Evolutionary conservation across 2,888 invertebrate species (phyloP), one percentile per base, ranked within the genome.

Genomic region (Esperia sulphurella): DNA sequence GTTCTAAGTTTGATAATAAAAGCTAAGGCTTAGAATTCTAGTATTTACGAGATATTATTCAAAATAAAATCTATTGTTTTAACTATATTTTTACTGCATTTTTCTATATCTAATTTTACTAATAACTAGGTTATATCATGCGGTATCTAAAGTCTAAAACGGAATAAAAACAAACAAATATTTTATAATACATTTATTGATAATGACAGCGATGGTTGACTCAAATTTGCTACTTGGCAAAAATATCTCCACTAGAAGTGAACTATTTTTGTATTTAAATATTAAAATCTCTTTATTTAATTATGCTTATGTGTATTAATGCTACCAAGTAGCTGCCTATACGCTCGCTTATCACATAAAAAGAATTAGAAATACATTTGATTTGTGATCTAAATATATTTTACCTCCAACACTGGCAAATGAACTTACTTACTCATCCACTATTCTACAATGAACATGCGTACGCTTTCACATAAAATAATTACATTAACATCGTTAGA

Each of bases 141-240:
- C 33, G 33, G 21, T 37, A 33, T 12, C 38, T 28, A 29, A 37
- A 21, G 7, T 30, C 30, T 52, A 55, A 56, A 54, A 46, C n/a
- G 9, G 14, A 70, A 71, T 57, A 66, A 65, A 75, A 75, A 73
- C 67, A 61, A 75, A 66, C 7, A 53, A 45, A 66, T 68, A 73
- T 76, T 83, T 87, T 83, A 87, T 83, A 79, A 81, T 88, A 89
- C 87, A 88, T 88, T 88, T 88, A 89, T 87, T 88, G 79, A 86
- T 87, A 87, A 88, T 89, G 88, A 89, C 84, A 89, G 89, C 88
- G 81, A 87, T 82, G 84, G 79, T 87, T 85, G 88, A 89, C 85
- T 88, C 78, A 65, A 86, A 83, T 82, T 80, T 81, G 83, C 89
- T 89, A 89, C 88, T 87, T 81, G 87, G 88, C 88, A 89, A 89